phyloP scores from a whole-genome alignment of 2,888 invertebrate species.

The Acanthoscelides obtectus region DNA sequence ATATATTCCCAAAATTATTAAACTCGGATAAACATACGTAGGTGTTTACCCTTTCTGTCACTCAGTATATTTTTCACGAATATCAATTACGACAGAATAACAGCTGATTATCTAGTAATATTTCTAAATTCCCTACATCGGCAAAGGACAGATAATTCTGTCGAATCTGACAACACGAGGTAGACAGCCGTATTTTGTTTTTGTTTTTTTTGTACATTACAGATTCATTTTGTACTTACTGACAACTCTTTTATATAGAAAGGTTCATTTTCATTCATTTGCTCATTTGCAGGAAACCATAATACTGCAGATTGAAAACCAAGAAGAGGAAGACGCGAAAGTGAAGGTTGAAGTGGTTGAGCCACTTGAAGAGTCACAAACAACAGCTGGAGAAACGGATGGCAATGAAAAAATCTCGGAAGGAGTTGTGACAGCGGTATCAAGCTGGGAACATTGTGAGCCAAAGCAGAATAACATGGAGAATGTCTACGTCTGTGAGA shows the following conservation, averaged over 20 bases:
- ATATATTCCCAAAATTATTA: too few species aligned
- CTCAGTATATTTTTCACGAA: not conserved
- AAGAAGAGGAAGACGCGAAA: conserved; percentile 9
- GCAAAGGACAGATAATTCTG: too few species aligned
- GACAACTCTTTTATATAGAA: too few species aligned
- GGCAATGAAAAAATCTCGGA: conserved; percentile 4
- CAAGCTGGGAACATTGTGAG: conserved; percentile 9
- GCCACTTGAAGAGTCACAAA: not conserved
- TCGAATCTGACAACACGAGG: too few species aligned
- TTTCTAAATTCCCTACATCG: too few species aligned
- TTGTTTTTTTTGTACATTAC: too few species aligned
- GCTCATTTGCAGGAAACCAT: conserved; percentile 19
- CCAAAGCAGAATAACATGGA: conserved; percentile 4
- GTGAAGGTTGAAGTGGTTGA: not conserved
- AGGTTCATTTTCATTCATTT: not conserved
- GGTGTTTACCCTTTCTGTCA: too few species aligned
- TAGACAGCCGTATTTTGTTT: not conserved
- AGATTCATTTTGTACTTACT: too few species aligned
- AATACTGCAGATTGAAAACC: conserved; percentile 20
- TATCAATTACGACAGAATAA: not conserved
- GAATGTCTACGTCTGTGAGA: conserved; percentile 16
- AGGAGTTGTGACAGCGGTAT: conserved; percentile 3
- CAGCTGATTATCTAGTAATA: too few species aligned
- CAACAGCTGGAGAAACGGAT: not conserved
- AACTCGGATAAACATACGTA: too few species aligned